Conservation (phyloP, 2,113 vertebrate genomes). For the Pangasianodon hypophthalmus region DNA sequence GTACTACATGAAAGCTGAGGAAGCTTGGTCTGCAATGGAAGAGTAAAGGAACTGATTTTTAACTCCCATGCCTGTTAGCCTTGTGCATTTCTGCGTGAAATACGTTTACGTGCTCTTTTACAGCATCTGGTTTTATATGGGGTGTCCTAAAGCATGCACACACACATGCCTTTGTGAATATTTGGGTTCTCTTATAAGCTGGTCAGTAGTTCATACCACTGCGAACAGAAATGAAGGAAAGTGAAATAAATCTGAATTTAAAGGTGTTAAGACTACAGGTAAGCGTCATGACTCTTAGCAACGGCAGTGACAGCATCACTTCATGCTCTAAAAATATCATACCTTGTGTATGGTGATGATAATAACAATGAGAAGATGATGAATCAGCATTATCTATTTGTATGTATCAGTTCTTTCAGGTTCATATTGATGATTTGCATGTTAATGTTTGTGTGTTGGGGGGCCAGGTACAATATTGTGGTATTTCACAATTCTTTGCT, state of each 20-base stretch:
- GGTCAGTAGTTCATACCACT: constrained; percentile 8
- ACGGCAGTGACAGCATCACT: not conserved
- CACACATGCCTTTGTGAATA: not conserved
- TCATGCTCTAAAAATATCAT: not conserved
- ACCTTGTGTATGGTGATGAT: not conserved
- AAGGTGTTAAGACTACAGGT: not conserved
- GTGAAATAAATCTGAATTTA: not conserved
- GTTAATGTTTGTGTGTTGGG: not conserved
- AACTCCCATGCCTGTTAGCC: not conserved
- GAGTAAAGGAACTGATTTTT: constrained; percentile 64
- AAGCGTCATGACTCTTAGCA: not conserved
- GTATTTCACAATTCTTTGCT: not conserved
- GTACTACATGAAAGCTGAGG: constrained; percentile 95
- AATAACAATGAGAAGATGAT: not conserved
- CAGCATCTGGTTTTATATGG: constrained; percentile 18
- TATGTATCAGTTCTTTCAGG: not conserved
- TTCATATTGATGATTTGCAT: not conserved
- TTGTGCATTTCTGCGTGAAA: constrained; percentile 13
- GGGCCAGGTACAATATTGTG: not conserved
- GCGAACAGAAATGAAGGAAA: not conserved
- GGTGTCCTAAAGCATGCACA: constrained; percentile 5
- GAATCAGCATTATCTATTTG: not conserved
- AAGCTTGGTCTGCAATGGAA: constrained; percentile 91
- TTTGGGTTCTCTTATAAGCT: not conserved
- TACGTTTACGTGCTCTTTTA: constrained; percentile 49